Conservation (phyloP, 2,797 vertebrate species). For the Acanthiza pusilla region DNA sequence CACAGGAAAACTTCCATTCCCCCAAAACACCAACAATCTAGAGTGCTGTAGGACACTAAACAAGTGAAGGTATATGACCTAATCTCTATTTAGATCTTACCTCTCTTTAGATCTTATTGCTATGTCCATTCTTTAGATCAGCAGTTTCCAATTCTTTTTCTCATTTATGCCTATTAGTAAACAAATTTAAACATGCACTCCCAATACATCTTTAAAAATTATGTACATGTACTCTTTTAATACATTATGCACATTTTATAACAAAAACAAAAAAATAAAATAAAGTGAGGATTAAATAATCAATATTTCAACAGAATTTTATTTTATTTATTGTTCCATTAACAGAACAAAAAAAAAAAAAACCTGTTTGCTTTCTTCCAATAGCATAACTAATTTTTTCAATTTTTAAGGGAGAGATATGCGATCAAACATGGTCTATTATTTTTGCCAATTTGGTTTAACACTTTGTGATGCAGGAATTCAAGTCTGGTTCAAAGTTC, state of each 20-base stretch:
- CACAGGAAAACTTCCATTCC: background rate
- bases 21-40: background rate
- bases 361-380: fast-evolving
- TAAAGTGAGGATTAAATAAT: background rate
- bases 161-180: background rate
- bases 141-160: background rate
- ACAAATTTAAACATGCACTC: background rate
- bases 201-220: background rate
- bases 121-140: background rate
- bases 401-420: background rate
- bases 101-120: no score
- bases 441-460: background rate
- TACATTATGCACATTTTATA: background rate
- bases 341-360: fast-evolving
- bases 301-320: no score
- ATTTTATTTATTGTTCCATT: no score
- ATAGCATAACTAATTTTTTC: background rate
- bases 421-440: background rate
- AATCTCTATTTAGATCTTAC: background rate
- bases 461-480: background rate
- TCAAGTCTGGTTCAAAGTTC: background rate
- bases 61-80: fast-evolving
- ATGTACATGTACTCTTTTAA: background rate
- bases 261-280: background rate
- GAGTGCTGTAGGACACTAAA: background rate